phyloP scores from a whole-genome alignment of 2,113 vertebrate species.

The Crotalus viridis region DNA sequence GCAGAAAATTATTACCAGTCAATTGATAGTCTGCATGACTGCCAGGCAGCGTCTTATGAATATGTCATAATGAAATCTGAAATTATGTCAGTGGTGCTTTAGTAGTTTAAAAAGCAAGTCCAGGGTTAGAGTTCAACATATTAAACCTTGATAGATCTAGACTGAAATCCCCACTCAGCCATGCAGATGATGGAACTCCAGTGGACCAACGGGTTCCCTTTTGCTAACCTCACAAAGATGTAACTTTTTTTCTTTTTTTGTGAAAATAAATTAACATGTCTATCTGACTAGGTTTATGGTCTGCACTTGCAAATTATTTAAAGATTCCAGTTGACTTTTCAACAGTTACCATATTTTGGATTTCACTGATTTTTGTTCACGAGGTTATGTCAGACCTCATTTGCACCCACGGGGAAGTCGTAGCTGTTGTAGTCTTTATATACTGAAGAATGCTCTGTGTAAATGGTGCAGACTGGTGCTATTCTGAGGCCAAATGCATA shows the following conservation, averaged over 20 bases:
- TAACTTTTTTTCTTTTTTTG: not conserved
- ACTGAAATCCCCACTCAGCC: not conserved
- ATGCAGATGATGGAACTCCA: not conserved
- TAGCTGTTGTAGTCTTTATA: not conserved
- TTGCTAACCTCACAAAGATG: not conserved
- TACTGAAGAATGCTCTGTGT: not conserved
- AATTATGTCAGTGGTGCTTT: not conserved
- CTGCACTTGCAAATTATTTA: not conserved
- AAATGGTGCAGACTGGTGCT: not conserved
- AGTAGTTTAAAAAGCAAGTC: not conserved
- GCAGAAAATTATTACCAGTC: not conserved
- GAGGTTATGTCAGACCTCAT: not conserved
- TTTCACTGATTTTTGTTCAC: too few relatives aligned
- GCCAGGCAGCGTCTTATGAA: not conserved
- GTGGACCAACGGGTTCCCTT: not conserved
- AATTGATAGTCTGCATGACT: not conserved
- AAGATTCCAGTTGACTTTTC: not conserved
- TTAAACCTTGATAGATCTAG: not conserved
- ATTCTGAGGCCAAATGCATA: not conserved
- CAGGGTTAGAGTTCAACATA: too few relatives aligned
- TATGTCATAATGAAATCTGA: not conserved
- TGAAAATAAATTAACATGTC: not conserved
- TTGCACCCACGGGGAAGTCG: not conserved
- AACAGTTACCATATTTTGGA: not conserved
- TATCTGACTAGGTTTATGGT: not conserved